These are phyloP conservation scores for Discoglossus pictus DNA, from an alignment of 2,797 vertebrate species.

Conservation along the genomic window DNA sequence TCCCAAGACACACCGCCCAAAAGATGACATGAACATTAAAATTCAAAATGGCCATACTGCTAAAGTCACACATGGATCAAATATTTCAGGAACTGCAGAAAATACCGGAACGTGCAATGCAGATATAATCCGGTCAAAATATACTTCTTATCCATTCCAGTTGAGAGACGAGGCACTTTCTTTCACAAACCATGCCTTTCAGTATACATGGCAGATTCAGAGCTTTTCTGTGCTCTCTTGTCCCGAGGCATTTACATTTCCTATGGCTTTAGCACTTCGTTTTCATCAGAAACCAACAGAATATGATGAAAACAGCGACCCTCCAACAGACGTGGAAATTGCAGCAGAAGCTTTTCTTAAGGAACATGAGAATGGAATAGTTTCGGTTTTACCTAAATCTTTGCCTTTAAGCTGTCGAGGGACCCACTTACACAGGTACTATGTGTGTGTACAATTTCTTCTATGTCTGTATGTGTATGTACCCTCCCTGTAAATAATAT, in stretches of 20 bases:
- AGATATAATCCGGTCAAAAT: constrained; percentile 31
- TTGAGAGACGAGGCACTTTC: constrained; percentile 1
- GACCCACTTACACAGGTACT: constrained; percentile 87
- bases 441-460: neutral
- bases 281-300: constrained; percentile 46
- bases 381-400: constrained; percentile 70
- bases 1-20: neutral
- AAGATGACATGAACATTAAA: constrained; percentile 33
- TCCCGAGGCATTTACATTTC: constrained; percentile 76
- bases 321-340: neutral
- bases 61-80: constrained; percentile 30
- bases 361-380: constrained; percentile 8
- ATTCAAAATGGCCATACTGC: constrained; percentile 37
- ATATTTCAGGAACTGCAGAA: constrained; percentile 14
- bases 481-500: too few relatives aligned
- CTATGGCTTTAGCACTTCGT: constrained; percentile 76
- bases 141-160: constrained; percentile 16
- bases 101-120: constrained; percentile 12
- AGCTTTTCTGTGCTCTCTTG: constrained; percentile 71
- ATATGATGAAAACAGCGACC: constrained; percentile 8
- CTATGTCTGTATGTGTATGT: too few relatives aligned
- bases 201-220: constrained; percentile 76
- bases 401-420: constrained; percentile 78
- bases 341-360: constrained; percentile 10
- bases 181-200: constrained; percentile 54